These are phyloP conservation scores for Cylas formicarius DNA, from an alignment of 1,140 invertebrate species.

Conservation along the genomic window DNA sequence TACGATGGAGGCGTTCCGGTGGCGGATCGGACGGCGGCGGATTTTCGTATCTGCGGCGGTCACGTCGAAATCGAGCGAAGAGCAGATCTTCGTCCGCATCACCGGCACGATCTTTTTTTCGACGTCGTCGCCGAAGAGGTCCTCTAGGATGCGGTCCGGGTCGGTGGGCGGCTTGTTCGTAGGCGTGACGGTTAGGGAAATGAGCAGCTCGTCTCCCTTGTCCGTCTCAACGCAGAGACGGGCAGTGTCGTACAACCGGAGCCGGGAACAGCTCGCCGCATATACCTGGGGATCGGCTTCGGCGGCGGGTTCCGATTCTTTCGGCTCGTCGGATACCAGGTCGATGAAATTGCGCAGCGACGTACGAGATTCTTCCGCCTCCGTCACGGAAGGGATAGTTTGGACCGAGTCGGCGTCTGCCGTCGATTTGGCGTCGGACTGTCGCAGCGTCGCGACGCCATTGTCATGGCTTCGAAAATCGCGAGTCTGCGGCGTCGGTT, in stretches of 20 bases:
- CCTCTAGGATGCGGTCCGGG: conserved; percentile 10
- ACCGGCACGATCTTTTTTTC: conserved; percentile 17
- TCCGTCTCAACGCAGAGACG: conserved; percentile 20
- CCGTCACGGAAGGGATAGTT: neutral
- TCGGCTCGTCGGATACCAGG: neutral
- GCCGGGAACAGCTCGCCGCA: conserved; percentile 8
- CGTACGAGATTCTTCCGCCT: neutral
- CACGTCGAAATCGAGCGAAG: conserved; percentile 30
- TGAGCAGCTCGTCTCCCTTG: conserved; percentile 19
- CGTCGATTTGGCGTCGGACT: conserved; percentile 7
- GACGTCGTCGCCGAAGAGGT: conserved; percentile 20
- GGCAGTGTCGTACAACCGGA: conserved; percentile 19
- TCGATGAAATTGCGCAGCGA: neutral
- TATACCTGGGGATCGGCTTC: neutral
- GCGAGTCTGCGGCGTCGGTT: neutral
- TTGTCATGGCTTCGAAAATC: conserved; percentile 9
- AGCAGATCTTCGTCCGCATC: conserved; percentile 27
- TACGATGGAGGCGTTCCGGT: conserved; percentile 22
- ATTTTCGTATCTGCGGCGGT: conserved; percentile 17
- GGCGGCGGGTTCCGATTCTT: neutral
- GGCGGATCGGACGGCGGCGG: conserved; percentile 17
- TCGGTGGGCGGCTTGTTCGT: neutral
- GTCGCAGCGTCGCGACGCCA: neutral
- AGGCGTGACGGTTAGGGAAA: conserved; percentile 22
- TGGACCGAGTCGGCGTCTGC: conserved; percentile 6